Base-by-base conservation (phyloP, 2,888 invertebrate genomes). In the Dicranocentrus wangi region DNA sequence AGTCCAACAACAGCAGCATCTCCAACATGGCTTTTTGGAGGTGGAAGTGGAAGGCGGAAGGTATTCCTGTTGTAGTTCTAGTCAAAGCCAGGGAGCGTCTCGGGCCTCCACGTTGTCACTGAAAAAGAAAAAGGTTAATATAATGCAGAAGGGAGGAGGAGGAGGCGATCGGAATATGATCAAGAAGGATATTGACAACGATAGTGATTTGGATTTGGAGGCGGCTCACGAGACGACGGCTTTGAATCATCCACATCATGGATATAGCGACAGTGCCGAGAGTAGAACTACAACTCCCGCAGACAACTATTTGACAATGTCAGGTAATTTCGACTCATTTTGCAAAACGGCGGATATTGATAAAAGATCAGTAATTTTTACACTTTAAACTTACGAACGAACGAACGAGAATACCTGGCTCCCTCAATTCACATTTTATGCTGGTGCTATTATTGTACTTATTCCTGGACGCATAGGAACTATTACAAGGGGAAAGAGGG, bases 401-500 rank as follows among this genome's bases (percentile, higher is more conserved):
- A n/a, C n/a, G n/a, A n/a, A n/a, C n/a, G n/a, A n/a, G n/a, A n/a
- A n/a, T n/a, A n/a, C n/a, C n/a, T n/a, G n/a, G n/a, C n/a, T n/a
- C n/a, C n/a, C n/a, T n/a, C n/a, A n/a, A n/a, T n/a, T n/a, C n/a
- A n/a, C n/a, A n/a, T n/a, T n/a, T n/a, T n/a, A n/a, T n/a, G n/a
- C n/a, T n/a, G n/a, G n/a, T n/a, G n/a, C n/a, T n/a, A n/a, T n/a
- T n/a, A n/a, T n/a, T n/a, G n/a, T n/a, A n/a, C n/a, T n/a, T n/a
- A n/a, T n/a, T n/a, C n/a, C n/a, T n/a, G n/a, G n/a, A n/a, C n/a
- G n/a, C n/a, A n/a, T 88, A 13, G 93, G 93, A 5, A 93, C 93
- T 8, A 93, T 94, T 10, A 93, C 93, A 87, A 90, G 93, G 65
- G 93, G 93, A 0, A 92, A 92, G 86, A 93, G 93, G 87, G 92